phyloP scores from a whole-genome alignment of 2,113 vertebrate genomes.

The Pluvianellus socialis region DNA sequence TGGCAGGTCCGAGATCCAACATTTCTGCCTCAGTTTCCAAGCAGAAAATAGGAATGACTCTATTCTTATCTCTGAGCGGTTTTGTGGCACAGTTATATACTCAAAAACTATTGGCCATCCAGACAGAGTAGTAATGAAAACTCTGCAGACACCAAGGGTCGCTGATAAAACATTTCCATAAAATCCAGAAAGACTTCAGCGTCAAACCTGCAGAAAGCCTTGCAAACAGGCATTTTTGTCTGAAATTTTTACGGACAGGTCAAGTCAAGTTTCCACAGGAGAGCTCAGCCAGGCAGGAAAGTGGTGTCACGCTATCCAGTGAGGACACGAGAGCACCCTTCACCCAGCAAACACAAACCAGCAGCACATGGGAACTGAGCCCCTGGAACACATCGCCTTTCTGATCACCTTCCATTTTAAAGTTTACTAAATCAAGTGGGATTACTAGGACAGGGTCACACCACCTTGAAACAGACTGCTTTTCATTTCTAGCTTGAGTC shows the following conservation, averaged over 20 bases:
- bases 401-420: not conserved
- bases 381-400: not conserved
- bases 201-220: not conserved
- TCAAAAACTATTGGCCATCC: not conserved
- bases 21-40: not conserved
- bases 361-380: accelerated
- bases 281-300: not conserved
- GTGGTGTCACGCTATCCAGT: accelerated
- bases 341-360: not conserved
- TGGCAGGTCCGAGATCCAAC: not conserved
- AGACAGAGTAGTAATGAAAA: not conserved
- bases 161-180: not conserved
- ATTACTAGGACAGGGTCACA: not conserved
- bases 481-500: not conserved
- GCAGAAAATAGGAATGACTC: not conserved
- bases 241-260: not conserved
- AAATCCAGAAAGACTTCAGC: not conserved
- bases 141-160: not conserved
- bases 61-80: accelerated
- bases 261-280: not conserved
- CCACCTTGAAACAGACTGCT: not conserved
- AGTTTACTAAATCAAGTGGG: not conserved
- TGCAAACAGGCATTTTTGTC: not conserved
- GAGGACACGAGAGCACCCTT: not conserved
- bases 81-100: not conserved